phyloP scores from a whole-genome alignment of 2,888 invertebrate species.

The Myopa tessellatipennis region DNA sequence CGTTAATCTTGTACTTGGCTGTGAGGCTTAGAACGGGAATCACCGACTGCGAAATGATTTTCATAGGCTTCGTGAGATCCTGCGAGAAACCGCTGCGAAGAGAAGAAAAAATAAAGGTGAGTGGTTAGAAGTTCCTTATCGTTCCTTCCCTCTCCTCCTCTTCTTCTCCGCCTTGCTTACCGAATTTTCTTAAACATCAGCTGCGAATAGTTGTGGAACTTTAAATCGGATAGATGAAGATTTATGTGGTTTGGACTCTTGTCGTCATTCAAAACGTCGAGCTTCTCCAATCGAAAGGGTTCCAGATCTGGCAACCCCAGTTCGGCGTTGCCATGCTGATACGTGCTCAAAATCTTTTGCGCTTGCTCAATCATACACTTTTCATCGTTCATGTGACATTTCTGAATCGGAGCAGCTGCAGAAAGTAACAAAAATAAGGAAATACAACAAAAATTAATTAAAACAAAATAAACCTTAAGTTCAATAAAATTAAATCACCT shows the following conservation, averaged over 20 bases:
- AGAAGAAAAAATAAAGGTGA: background rate
- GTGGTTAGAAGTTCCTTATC: background rate
- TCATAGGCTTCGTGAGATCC: constrained; percentile 52
- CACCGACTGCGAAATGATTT: constrained; percentile 39
- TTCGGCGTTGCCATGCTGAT: constrained; percentile 49
- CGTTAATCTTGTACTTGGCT: constrained; percentile 54
- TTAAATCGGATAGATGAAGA: constrained; percentile 49
- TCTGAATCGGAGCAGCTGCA: constrained; percentile 50
- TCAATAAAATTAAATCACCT: no score
- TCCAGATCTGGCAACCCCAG: constrained; percentile 47
- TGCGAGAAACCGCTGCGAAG: constrained; percentile 51
- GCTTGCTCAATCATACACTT: constrained; percentile 49
- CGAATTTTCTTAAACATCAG: constrained; percentile 44
- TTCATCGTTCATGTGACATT: constrained; percentile 52
- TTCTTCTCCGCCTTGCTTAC: constrained; percentile 22
- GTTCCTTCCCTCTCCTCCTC: background rate
- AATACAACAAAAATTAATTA: no score
- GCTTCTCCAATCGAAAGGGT: constrained; percentile 47
- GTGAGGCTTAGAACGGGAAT: constrained; percentile 46
- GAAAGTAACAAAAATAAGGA: background rate
- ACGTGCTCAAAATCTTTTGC: constrained; percentile 41
- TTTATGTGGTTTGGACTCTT: constrained; percentile 52
- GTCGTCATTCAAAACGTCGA: constrained; percentile 49
- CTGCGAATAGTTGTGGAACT: constrained; percentile 48
- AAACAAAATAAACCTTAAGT: no score